These are phyloP conservation scores for Crenichthys baileyi DNA, from an alignment of 2,797 vertebrate species.

Conservation along the genomic window DNA sequence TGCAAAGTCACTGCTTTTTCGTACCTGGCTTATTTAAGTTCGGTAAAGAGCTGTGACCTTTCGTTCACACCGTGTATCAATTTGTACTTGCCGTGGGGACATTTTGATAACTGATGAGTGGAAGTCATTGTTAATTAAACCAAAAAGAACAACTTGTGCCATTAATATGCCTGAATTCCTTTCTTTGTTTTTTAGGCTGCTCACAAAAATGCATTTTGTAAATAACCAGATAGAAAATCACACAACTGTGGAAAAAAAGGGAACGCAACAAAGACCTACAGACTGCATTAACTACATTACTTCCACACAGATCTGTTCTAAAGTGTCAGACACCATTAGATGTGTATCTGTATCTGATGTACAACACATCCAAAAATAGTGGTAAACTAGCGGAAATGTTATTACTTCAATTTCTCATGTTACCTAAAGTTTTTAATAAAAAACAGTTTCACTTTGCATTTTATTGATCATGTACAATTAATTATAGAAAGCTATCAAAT, in stretches of 20 bases:
- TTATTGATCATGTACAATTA: neutral
- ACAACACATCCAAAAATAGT: neutral
- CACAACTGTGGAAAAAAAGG: neutral
- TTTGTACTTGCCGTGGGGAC: no score
- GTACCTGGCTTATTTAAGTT: no score
- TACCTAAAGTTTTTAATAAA: neutral
- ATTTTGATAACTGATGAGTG: no score
- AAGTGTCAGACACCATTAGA: neutral
- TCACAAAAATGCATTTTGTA: neutral
- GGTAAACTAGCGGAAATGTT: neutral
- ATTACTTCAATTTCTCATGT: neutral
- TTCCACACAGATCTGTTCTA: neutral
- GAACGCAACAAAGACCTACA: neutral
- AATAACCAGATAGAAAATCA: neutral
- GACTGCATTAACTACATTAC: neutral
- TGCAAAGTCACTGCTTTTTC: no score
- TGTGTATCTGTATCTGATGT: neutral
- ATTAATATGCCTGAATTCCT: no score
- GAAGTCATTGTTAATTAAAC: no score
- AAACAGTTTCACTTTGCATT: neutral
- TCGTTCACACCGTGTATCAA: no score
- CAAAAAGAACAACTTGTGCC: no score
- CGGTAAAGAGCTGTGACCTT: no score
- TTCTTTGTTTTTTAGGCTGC: no score
- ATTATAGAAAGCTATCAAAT: neutral